Base-by-base conservation (phyloP, 2,797 vertebrate genomes). In the Acipenser oxyrinchus region DNA sequence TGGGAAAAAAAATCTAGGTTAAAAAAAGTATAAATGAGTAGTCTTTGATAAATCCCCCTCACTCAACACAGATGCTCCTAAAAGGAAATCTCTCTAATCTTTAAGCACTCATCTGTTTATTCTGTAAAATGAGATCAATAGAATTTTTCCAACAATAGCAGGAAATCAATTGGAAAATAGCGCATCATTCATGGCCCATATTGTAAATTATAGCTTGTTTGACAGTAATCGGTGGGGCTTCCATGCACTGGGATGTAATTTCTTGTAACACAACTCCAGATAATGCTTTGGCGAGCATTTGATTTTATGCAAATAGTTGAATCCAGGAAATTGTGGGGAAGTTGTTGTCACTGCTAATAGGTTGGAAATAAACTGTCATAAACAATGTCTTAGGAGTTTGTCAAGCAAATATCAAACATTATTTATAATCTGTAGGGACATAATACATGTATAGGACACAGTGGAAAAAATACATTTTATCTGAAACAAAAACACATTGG, bases 81-180 rank as follows among this genome's bases (percentile, higher is more conserved):
- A 73, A 13, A 76, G 82, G 81, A 77, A 75, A 74, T 72, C 82
- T 77, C 60, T 23, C 23, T 23, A 3, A 23, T 23, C 23, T 70
- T 70, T 62, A 55, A 62, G 60, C 65, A 68, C 65, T 69, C 68
- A 73, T 70, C 65, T 73, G 65, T 82, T 87, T 70, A 48, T 88
- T 84, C 78, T 81, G 64, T 80, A 80, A 84, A 83, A 71, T 79
- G 76, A 84, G 78, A 89, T 88, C 81, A 84, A 83, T 88, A 73
- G 80, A 82, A 79, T 82, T 83, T 63, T 73, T 80, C 64, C 76
- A 85, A 79, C 77, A 84, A 65, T 70, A 84, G 71, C 77, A 71
- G 80, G 78, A 87, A 89, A 91, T 92, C 82, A 89, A 76, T 93
- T 67, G 63, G 78, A 82, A 86, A 85, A 80, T 76, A 84, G 68